Conservation (phyloP, 2,797 vertebrate species). For the Hyperoplus lanceolatus region DNA sequence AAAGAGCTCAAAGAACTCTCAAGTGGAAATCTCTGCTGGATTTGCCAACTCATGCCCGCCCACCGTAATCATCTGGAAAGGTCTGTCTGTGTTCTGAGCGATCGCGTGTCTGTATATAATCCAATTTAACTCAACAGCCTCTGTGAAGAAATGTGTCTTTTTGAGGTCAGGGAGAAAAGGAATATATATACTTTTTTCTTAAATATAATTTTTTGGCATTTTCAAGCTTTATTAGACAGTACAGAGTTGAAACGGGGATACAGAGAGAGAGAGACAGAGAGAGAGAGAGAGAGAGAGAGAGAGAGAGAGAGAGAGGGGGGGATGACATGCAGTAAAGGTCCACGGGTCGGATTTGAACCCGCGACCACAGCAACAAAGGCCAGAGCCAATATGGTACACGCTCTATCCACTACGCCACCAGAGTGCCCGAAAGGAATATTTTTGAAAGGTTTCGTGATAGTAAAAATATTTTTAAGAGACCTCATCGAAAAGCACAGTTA, state of each 20-base stretch:
- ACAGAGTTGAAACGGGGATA: background rate
- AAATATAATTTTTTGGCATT: too few relatives aligned
- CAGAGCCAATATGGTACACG: too few relatives aligned
- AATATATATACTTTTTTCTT: too few relatives aligned
- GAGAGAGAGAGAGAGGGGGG: too few relatives aligned
- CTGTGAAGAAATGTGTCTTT: conserved; percentile 10
- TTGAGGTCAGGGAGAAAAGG: background rate
- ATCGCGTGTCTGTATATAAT: conserved; percentile 39
- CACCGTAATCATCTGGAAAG: conserved; percentile 46
- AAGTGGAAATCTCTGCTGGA: conserved; percentile 46
- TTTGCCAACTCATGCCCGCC: conserved; percentile 53
- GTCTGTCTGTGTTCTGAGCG: conserved; percentile 28
- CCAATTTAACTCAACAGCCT: conserved; percentile 20
- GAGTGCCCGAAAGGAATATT: too few relatives aligned
- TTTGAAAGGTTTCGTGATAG: background rate
- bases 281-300: background rate
- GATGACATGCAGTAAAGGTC: too few relatives aligned
- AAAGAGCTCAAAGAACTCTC: conserved; percentile 25
- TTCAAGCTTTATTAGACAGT: too few relatives aligned
- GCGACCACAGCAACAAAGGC: too few relatives aligned
- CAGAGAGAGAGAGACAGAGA: conserved; percentile 5
- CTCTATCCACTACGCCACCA: background rate
- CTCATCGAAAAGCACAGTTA: background rate
- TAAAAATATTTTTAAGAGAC: background rate
- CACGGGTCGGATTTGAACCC: too few relatives aligned